Evolutionary conservation across 2,113 vertebrate species (phyloP).

Genomic region (Lynx canadensis): DNA sequence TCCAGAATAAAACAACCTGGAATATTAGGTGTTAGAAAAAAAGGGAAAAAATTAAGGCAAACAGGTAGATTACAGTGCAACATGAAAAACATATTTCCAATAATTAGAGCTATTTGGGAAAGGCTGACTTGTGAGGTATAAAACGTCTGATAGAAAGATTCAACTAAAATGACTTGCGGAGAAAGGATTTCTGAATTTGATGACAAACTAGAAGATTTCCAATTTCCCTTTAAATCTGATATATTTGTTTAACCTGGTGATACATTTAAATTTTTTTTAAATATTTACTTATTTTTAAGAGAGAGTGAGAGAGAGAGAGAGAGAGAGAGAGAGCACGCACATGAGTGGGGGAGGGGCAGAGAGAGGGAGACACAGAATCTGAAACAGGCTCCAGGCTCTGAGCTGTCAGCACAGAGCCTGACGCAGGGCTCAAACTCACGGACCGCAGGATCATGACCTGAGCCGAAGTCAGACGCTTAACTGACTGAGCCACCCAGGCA

Average conservation of each 20-base stretch:
- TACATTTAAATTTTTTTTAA: too few relatives aligned
- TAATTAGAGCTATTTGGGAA: background rate
- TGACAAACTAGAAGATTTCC: background rate
- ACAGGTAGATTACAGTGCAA: background rate
- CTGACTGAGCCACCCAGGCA: too few relatives aligned
- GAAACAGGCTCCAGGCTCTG: too few relatives aligned
- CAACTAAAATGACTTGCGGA: background rate
- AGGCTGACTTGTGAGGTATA: background rate
- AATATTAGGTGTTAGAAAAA: background rate
- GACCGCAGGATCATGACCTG: fast-evolving
- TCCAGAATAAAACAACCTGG: background rate
- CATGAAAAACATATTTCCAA: background rate
- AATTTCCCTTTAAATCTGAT: background rate
- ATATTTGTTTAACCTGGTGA: background rate
- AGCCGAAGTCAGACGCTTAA: too few relatives aligned
- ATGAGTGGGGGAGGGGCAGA: too few relatives aligned
- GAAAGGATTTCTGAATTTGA: background rate
- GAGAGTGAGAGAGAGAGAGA: too few relatives aligned
- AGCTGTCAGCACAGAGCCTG: too few relatives aligned
- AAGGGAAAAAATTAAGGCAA: background rate
- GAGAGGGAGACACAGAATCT: too few relatives aligned
- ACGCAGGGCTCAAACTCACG: too few relatives aligned
- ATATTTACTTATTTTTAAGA: too few relatives aligned
- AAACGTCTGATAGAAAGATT: background rate
- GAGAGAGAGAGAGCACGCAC: too few relatives aligned